These are phyloP conservation scores for Nothocercus julius DNA, from an alignment of 2,113 vertebrate genomes.

Conservation along the genomic window DNA sequence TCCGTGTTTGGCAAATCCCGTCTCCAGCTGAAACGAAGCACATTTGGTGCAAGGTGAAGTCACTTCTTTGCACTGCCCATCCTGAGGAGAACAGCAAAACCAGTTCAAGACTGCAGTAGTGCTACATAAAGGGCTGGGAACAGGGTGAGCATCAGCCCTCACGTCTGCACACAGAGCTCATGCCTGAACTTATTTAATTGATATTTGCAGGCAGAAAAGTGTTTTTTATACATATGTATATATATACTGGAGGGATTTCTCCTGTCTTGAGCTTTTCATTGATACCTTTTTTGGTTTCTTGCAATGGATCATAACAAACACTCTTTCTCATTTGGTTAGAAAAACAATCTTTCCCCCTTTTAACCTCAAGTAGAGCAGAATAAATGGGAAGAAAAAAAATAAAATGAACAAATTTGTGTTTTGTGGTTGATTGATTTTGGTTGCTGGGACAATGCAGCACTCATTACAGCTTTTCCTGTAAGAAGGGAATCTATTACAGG, in stretches of 20 bases:
- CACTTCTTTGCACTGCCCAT: accelerated
- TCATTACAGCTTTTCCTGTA: too few species aligned
- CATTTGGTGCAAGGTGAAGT: not conserved
- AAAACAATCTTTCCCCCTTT: not conserved
- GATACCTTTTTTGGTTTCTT: not conserved
- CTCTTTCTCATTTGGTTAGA: not conserved
- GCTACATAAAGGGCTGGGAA: not conserved
- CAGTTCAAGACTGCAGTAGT: accelerated
- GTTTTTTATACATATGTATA: not conserved
- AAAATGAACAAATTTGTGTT: not conserved
- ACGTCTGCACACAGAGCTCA: accelerated
- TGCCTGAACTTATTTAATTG: not conserved
- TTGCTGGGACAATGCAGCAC: not conserved
- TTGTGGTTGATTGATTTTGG: not conserved
- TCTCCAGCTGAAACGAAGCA: accelerated
- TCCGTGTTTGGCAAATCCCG: accelerated
- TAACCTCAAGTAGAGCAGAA: not conserved
- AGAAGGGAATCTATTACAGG: too few species aligned
- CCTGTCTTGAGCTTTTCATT: not conserved
- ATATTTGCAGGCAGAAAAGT: not conserved
- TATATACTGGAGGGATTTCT: not conserved
- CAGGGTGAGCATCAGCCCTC: not conserved
- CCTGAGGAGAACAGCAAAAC: not conserved
- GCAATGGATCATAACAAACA: not conserved
- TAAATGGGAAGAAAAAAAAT: not conserved